Evolutionary conservation across 2,113 vertebrate species (phyloP), one percentile per base, ranked within the genome.

Genomic region (Chamaea fasciata): DNA sequence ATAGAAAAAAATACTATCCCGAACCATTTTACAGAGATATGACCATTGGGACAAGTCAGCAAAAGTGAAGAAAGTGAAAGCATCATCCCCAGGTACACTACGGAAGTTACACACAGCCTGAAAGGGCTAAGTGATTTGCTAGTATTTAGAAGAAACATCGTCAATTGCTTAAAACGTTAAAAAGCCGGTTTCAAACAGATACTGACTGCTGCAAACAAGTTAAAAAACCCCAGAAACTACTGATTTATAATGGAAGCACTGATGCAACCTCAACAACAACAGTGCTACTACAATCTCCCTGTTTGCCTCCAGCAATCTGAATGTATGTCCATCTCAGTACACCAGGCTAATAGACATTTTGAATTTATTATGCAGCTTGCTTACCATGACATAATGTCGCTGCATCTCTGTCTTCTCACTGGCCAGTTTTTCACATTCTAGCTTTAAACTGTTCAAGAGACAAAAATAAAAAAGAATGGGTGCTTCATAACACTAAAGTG

Each of bases 371-470:
- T 82, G 94, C 92, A 82, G 94, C 91, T 96, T 96, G 94, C 98
- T 99, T 98, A 99, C 99, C 99, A 99, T 99, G 94, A 99, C 99
- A 98, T 99, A 99, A 98, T 99, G 99, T 94, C 99, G 98, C 97
- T 99, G 99, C 99, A 99, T 99, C 98, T 99, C 99, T 4, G 99
- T 99, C 98, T 99, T 99, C 98, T 99, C 99, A 96, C 98, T 99
- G 97, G 99, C 99, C 90, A 99, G 98, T 95, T 99, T 99, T 97
- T 99, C 99, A 98, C 99, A 99, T 98, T 99, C 99, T 98, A 99
- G 93, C 96, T 99, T 99, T 97, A 99, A 98, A 97, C 99, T 99
- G 97, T 96, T 94, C 84, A 96, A 97, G 94, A 97, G 44, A 97
- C 6, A 96, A 90, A 89, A 94, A 90, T 3, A 17, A 63, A 74